These are phyloP conservation scores for Cricetomys ansorgei DNA, from an alignment of 2,113 vertebrate species.

Conservation along the genomic window DNA sequence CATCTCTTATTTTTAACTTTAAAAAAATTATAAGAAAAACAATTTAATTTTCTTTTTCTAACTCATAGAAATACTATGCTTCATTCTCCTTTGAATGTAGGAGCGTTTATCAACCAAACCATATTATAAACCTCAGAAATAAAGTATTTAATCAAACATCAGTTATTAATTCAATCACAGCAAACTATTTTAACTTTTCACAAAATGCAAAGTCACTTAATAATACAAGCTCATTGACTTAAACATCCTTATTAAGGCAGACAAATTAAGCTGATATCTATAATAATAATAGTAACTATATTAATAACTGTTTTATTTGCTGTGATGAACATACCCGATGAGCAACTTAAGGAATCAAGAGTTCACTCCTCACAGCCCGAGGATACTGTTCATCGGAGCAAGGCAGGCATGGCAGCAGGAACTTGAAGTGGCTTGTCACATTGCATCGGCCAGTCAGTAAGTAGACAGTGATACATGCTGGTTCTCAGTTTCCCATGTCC, in stretches of 20 bases:
- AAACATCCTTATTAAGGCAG: background rate
- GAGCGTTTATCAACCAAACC: background rate
- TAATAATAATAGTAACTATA: background rate
- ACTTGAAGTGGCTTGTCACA: background rate
- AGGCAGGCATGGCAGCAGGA: background rate
- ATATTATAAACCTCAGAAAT: background rate
- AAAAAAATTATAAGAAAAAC: background rate
- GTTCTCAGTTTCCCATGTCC: background rate
- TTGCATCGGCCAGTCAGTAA: too few relatives aligned
- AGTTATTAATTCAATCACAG: background rate
- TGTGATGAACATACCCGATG: too few relatives aligned
- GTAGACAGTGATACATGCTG: too few relatives aligned
- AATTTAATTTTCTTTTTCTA: background rate
- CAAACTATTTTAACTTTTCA: slow-evolving; percentile 23
- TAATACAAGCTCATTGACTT: background rate
- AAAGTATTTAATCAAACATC: slow-evolving; percentile 9
- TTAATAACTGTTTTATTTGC: background rate
- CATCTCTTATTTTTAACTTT: background rate
- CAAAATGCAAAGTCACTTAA: slow-evolving; percentile 19
- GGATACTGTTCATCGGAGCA: background rate
- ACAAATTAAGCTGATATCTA: slow-evolving; percentile 5
- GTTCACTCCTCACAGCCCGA: background rate
- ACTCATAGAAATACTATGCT: background rate
- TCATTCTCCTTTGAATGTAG: background rate
- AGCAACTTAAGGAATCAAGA: background rate